Conservation (phyloP, 2,888 invertebrate species). For the Patella depressa region DNA sequence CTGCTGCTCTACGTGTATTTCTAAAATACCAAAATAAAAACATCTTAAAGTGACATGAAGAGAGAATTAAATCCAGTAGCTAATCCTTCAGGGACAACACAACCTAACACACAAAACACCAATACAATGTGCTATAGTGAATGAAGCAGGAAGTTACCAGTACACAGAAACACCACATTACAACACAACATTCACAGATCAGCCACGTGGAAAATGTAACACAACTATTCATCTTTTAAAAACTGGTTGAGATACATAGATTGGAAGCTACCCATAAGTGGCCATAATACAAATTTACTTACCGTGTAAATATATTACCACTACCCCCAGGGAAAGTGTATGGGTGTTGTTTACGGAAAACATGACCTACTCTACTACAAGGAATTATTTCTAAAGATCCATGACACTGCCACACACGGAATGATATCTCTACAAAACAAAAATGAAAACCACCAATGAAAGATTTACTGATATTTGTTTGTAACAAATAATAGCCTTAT, state of each 20-base stretch:
- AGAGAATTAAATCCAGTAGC: too few relatives aligned
- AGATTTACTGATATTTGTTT: neutral
- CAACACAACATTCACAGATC: too few relatives aligned
- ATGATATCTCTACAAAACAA: constrained; percentile 78
- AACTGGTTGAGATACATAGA: too few relatives aligned
- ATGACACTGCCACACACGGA: constrained; percentile 98
- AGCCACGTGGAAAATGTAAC: too few relatives aligned
- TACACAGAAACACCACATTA: too few relatives aligned
- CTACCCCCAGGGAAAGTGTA: constrained; percentile 98
- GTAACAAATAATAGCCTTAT: too few relatives aligned
- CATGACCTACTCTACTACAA: constrained; percentile 90
- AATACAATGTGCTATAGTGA: too few relatives aligned
- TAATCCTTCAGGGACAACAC: too few relatives aligned
- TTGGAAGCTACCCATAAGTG: too few relatives aligned
- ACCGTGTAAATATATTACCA: constrained; percentile 82
- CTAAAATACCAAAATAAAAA: constrained; percentile 49
- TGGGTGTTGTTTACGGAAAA: constrained; percentile 92
- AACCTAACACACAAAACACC: too few relatives aligned
- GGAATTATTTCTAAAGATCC: constrained; percentile 97
- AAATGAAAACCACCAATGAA: neutral
- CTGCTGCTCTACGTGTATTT: constrained; percentile 96
- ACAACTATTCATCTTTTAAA: too few relatives aligned
- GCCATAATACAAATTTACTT: constrained; percentile 12
- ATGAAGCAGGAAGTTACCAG: too few relatives aligned
- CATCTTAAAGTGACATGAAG: neutral